Evolutionary conservation across 1,140 invertebrate species (phyloP).

Genomic region (Drosophila chauvacae): DNA sequence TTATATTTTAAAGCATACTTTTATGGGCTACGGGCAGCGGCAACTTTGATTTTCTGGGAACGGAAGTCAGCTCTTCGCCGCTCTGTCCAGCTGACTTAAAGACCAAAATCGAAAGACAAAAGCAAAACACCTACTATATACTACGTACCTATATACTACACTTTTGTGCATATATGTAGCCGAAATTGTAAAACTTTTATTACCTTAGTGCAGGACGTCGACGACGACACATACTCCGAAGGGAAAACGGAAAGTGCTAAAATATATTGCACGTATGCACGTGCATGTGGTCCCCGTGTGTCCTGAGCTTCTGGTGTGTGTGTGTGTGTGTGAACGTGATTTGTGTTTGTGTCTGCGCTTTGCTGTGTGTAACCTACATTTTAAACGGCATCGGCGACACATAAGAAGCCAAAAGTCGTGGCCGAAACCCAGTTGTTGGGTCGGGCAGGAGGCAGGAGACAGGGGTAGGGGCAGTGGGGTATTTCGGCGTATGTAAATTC

Average conservation of each 20-base stretch:
- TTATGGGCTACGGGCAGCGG: constrained; percentile 8
- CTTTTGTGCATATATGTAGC: background rate
- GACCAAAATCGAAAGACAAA: constrained; percentile 16
- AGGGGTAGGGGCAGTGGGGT: background rate
- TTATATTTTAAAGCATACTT: constrained; percentile 33
- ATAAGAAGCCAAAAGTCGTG: constrained; percentile 71
- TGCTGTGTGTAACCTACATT: constrained; percentile 78
- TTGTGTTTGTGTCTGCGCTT: constrained; percentile 30
- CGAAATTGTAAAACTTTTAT: constrained; percentile 49
- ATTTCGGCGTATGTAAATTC: constrained; percentile 65
- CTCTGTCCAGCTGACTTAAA: constrained; percentile 30
- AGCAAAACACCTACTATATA: constrained; percentile 8
- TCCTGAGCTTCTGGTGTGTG: constrained; percentile 6
- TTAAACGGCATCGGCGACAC: constrained; percentile 61
- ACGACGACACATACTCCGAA: constrained; percentile 6
- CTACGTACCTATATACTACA: background rate
- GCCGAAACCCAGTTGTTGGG: constrained; percentile 52
- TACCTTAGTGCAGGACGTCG: constrained; percentile 36
- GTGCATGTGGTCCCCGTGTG: constrained; percentile 35
- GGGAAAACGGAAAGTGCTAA: constrained; percentile 41
- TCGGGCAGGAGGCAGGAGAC: background rate
- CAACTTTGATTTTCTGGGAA: constrained; percentile 29
- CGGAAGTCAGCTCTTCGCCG: background rate
- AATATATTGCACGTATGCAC: constrained; percentile 51
- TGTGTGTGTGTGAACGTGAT: constrained; percentile 31